Evolutionary conservation across 2,888 invertebrate genomes (phyloP).

Genomic region (Dilophus febrilis): DNA sequence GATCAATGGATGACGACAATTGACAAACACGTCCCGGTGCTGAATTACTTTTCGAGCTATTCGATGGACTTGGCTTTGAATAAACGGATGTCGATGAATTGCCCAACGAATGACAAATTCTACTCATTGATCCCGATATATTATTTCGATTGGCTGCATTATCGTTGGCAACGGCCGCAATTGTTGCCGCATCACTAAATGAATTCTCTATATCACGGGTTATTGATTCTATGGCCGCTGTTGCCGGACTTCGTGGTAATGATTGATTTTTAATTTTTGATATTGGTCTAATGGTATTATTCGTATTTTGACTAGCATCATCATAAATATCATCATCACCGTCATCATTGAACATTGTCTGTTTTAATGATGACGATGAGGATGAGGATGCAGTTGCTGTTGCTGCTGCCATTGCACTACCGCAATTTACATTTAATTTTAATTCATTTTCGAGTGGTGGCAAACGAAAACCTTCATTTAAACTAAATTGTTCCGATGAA

Average conservation of each 20-base stretch:
- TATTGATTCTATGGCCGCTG: conserved; percentile 54
- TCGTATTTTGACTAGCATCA: no score
- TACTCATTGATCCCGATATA: conserved; percentile 19
- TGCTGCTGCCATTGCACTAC: no score
- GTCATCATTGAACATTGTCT: no score
- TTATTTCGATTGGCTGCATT: neutral
- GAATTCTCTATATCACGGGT: conserved; percentile 72
- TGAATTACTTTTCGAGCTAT: conserved; percentile 31
- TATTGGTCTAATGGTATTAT: neutral
- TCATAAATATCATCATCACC: no score
- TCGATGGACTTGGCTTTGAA: conserved; percentile 29
- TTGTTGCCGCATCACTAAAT: conserved; percentile 33
- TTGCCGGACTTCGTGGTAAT: conserved; percentile 52
- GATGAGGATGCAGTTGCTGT: no score
- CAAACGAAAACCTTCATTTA: conserved; percentile 23
- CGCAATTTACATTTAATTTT: conserved; percentile 3
- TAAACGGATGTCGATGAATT: conserved; percentile 30
- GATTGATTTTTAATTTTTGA: conserved; percentile 26
- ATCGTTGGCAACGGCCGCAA: no score
- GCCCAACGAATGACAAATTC: conserved; percentile 28
- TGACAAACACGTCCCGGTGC: conserved; percentile 30
- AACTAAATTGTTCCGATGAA: conserved; percentile 27
- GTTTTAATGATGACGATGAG: neutral
- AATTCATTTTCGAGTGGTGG: conserved; percentile 6
- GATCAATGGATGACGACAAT: conserved; percentile 32